Percentiles rank a stretch among this genome's conserved stretches.
phyloP scores from a whole-genome alignment of 92 coral and sea anemone genomes.

The Nematostella vectensis region DNA sequence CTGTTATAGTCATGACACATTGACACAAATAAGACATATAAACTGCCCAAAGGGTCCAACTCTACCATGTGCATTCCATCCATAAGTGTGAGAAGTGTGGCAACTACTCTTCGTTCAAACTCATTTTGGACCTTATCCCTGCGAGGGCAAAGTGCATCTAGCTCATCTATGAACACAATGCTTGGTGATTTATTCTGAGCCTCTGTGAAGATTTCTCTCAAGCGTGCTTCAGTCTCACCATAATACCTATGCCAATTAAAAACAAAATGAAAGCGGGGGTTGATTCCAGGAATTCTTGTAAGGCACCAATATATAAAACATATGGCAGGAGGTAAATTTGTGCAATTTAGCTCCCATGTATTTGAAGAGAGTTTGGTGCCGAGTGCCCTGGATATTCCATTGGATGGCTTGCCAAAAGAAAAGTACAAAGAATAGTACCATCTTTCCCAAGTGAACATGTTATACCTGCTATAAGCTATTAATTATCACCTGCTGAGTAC shows the following conservation, averaged over 20 bases:
- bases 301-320: no score
- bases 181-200: slow-evolving; percentile 82
- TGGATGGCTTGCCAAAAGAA: no score
- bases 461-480: no score
- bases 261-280: not conserved
- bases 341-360: no score
- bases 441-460: no score
- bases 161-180: slow-evolving; percentile 88
- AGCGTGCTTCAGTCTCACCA: slow-evolving; percentile 95
- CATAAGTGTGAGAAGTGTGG: slow-evolving; percentile 88
- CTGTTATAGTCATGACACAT: no score
- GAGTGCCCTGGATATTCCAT: no score
- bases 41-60: no score
- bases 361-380: no score
- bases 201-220: slow-evolving; percentile 86
- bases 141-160: slow-evolving; percentile 93
- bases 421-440: no score
- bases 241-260: slow-evolving; percentile 52
- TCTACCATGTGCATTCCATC: slow-evolving; percentile 78
- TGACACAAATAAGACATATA: no score
- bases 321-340: no score
- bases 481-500: slow-evolving; percentile 91
- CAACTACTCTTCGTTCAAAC: slow-evolving; percentile 96
- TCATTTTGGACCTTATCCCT: slow-evolving; percentile 97
- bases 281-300: not conserved